Evolutionary conservation across 1,140 invertebrate genomes (phyloP).

Genomic region (Panulirus ornatus): DNA sequence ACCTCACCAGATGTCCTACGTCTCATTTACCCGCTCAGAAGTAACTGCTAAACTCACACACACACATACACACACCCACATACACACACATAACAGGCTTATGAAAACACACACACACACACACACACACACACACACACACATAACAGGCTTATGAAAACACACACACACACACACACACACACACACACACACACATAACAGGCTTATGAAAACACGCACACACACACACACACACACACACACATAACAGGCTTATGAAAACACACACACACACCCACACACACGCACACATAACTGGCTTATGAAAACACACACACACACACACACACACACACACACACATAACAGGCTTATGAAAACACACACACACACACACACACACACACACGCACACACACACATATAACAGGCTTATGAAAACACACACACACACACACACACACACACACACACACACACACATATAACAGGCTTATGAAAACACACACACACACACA

Average conservation of each 20-base stretch:
- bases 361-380: background rate
- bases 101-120: too few species aligned
- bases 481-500: slow-evolving; percentile 3
- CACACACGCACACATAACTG: background rate
- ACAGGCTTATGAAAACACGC: too few species aligned
- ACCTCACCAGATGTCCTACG: too few species aligned
- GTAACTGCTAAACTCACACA: too few species aligned
- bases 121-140: too few species aligned
- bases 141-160: too few species aligned
- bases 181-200: too few species aligned
- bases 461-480: background rate
- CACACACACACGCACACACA: slow-evolving; percentile 6
- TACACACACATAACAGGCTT: too few species aligned
- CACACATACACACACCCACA: too few species aligned
- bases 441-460: background rate
- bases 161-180: too few species aligned
- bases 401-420: background rate
- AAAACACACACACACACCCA: slow-evolving; percentile 2
- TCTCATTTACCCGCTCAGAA: too few species aligned
- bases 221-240: slow-evolving; percentile 2
- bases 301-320: background rate
- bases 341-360: background rate
- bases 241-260: background rate
- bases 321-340: background rate
- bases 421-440: background rate